Evolutionary conservation across 2,797 vertebrate species (phyloP), one percentile per base, ranked within the genome.

Genomic region (Sphenopsis melanotis): DNA sequence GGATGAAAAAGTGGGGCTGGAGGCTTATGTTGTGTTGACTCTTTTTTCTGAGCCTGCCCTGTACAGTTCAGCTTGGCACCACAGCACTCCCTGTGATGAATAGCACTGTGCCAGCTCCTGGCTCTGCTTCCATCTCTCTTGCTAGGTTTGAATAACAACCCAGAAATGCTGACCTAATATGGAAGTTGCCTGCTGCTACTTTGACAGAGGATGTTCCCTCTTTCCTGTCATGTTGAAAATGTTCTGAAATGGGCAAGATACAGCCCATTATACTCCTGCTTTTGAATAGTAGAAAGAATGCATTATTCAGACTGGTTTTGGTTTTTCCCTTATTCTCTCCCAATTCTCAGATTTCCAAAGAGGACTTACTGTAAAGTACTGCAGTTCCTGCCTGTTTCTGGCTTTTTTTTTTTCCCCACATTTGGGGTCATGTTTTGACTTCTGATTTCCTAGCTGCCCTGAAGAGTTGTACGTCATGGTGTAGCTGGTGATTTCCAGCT

Each of bases 111-210:
- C 89, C 92, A 94, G 89, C 91, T 90, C 89, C 86, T 96, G 94
- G 84, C 93, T 93, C 71, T 74, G 82, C 76, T 92, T 80, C 41
- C 52, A 60, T 82, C 71, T 77, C 75, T 84, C 89, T 87, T 66
- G 83, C 52, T 94, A 59, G 57, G 16, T 82, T 87, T 95, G 64
- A 95, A 93, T 94, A 96, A 87, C 92, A 95, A 76, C 78, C 68
- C 92, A 91, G 85, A 86, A 78, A 66, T 87, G 53, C 71, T 95
- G 91, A 55, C 96, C 95, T 93, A 96, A 96, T 97, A 96, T 96
- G 97, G 97, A 91, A 94, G 55, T 46, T 84, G 85, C 85, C 86
- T 93, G 87, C 94, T 94, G 81, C 59, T 93, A 3, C 81, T 92
- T 93, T 80, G 66, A 87, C 83, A 76, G 95, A 50, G 82, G 91